phyloP scores from a whole-genome alignment of 2,113 vertebrate species.

The Carassius auratus region DNA sequence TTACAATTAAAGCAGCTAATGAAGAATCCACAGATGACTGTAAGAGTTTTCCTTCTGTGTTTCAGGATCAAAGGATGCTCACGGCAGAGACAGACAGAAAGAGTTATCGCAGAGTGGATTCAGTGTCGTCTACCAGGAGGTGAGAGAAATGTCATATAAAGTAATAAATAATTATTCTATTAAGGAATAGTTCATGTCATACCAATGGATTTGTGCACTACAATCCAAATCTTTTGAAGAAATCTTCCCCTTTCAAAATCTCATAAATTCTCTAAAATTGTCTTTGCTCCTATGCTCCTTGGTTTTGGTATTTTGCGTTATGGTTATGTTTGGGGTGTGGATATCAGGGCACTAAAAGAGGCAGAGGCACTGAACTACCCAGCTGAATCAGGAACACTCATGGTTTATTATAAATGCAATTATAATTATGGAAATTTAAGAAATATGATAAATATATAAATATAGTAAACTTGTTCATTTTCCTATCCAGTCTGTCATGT shows the following conservation, averaged over 20 bases:
- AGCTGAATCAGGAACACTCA: too few relatives aligned
- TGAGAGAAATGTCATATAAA: not conserved
- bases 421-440: too few relatives aligned
- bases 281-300: too few relatives aligned
- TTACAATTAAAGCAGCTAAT: not conserved
- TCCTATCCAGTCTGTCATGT: too few relatives aligned
- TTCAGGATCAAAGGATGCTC: conserved; percentile 20
- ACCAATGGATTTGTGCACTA: not conserved
- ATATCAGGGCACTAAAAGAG: too few relatives aligned
- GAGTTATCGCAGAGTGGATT: conserved; percentile 51
- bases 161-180: not conserved
- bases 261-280: too few relatives aligned
- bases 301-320: too few relatives aligned
- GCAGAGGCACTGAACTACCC: too few relatives aligned
- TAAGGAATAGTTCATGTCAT: not conserved
- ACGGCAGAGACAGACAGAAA: not conserved
- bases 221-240: not conserved
- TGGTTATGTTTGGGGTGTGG: too few relatives aligned
- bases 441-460: too few relatives aligned
- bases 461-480: too few relatives aligned
- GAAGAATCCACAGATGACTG: not conserved
- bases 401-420: too few relatives aligned
- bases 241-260: not conserved
- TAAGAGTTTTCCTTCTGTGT: not conserved
- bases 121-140: conserved; percentile 15